Percentiles rank a stretch among this genome's conserved stretches.
phyloP scores from a whole-genome alignment of 2,113 vertebrate species.

The Callionymus lyra region DNA sequence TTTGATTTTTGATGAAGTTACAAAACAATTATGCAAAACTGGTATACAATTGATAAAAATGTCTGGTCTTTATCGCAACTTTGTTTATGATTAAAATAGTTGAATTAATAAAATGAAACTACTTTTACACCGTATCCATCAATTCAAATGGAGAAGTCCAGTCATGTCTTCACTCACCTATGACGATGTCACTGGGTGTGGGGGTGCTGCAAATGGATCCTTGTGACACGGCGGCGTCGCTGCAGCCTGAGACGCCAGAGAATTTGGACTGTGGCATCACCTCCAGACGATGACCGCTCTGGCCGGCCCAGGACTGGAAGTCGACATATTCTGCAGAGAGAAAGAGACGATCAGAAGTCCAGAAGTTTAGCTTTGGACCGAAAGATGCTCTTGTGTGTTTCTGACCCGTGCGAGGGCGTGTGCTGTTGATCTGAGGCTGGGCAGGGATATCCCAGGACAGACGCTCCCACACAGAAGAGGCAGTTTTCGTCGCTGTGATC shows the following conservation, averaged over 20 bases:
- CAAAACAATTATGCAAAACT: too few relatives aligned
- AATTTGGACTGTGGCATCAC: conserved; percentile 88
- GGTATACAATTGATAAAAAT: too few relatives aligned
- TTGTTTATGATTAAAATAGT: too few relatives aligned
- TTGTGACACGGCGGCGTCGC: conserved; percentile 85
- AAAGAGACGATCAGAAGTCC: too few relatives aligned
- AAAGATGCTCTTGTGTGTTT: not conserved
- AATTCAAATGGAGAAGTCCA: not conserved
- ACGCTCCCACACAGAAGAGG: conserved; percentile 87
- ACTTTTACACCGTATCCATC: too few relatives aligned
- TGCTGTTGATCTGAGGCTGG: conserved; percentile 72
- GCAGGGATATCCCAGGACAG: conserved; percentile 79
- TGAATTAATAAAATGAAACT: too few relatives aligned
- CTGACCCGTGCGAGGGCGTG: conserved; percentile 80
- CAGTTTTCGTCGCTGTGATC: conserved; percentile 94
- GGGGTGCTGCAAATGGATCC: conserved; percentile 85
- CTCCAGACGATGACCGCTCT: conserved; percentile 84
- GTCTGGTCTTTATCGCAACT: too few relatives aligned
- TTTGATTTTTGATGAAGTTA: too few relatives aligned
- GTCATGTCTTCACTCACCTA: conserved; percentile 65
- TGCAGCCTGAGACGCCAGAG: conserved; percentile 92
- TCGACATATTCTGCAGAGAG: conserved; percentile 79
- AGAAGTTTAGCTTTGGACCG: not conserved
- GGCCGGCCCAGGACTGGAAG: conserved; percentile 89
- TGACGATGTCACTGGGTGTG: conserved; percentile 77